Percentiles rank a stretch among this genome's conserved stretches.
Conservation (phyloP, 2,113 vertebrate species). For the Zootoca vivipara region DNA sequence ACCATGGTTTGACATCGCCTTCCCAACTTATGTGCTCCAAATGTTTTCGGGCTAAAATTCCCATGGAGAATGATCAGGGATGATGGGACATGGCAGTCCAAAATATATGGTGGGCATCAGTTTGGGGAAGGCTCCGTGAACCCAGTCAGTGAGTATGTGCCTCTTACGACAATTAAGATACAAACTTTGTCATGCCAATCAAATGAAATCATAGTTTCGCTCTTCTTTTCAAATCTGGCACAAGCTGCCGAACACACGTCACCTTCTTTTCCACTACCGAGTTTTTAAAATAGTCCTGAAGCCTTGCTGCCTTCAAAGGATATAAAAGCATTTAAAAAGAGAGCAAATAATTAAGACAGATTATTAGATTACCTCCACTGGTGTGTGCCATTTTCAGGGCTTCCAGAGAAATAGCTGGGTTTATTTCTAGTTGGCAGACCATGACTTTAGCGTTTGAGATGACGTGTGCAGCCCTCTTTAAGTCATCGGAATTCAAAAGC, state of each 20-base stretch:
- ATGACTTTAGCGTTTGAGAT: constrained; percentile 86
- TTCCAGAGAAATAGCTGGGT: constrained; percentile 81
- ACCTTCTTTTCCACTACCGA: not conserved
- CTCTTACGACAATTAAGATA: not conserved
- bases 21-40: not conserved
- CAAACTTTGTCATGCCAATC: not conserved
- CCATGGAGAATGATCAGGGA: not conserved
- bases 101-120: not conserved
- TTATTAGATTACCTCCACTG: constrained; percentile 81
- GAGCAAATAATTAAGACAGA: constrained; percentile 44
- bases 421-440: constrained; percentile 94
- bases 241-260: constrained; percentile 9
- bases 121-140: not conserved
- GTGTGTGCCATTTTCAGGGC: constrained; percentile 86
- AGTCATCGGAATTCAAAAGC: constrained; percentile 84
- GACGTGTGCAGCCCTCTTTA: constrained; percentile 77
- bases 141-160: not conserved
- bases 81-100: not conserved
- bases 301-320: constrained; percentile 13
- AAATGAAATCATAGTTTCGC: not conserved
- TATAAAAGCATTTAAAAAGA: constrained; percentile 4
- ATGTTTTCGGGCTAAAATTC: not conserved
- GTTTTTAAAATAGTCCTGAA: not conserved
- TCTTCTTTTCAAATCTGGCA: not conserved
- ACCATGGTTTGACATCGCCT: not conserved